Base-by-base conservation (phyloP, 2,113 vertebrate species). In the Nipponia nippon region DNA sequence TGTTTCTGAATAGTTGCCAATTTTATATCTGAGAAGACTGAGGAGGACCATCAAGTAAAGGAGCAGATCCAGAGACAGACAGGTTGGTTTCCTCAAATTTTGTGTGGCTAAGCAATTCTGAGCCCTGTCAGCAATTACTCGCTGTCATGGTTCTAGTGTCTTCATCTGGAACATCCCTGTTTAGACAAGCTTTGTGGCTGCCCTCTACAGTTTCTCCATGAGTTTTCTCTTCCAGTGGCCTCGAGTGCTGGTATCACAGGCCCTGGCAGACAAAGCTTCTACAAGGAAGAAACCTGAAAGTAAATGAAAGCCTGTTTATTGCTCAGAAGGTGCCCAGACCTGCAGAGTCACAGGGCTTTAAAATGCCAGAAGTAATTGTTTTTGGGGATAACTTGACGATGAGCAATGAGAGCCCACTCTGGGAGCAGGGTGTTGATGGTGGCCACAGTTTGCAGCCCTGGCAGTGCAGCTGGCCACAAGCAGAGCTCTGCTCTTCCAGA, bases 361-460 rank as follows among this genome's bases (percentile, higher is more conserved):
- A 69, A 58, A 55, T 38, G 50, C 29, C 47, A 55, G 55, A 73
- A 75, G n/a, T 12, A 34, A 40, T 42, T 59, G 22, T 42, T 38
- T 85, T 49, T 49, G 49, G 22, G 11, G 11, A 23, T 49, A 49
- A 49, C 40, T 42, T 42, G 40, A 42, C 11, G 40, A 13, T 42
- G 40, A 42, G 40, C 11, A 42, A 10, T 1, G 1, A 38, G 12
- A 9, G 26, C 36, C 30, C 9, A 3, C 0, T 1, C 42, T 70
- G 44, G 46, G 44, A 61, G 38, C 29, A 52, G 49, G 30, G 19
- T 0, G 0, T 6, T 71, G 72, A 29, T 40, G 56, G 29, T 56
- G 63, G 17, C 13, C 2, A 0, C 0, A 0, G 15, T 77, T 44
- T 76, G 56, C 34, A 87, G 65, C 13, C 20, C 65, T 55, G n/a